Evolutionary conservation across 2,888 invertebrate genomes (phyloP).

Genomic region (Andrena praecox): DNA sequence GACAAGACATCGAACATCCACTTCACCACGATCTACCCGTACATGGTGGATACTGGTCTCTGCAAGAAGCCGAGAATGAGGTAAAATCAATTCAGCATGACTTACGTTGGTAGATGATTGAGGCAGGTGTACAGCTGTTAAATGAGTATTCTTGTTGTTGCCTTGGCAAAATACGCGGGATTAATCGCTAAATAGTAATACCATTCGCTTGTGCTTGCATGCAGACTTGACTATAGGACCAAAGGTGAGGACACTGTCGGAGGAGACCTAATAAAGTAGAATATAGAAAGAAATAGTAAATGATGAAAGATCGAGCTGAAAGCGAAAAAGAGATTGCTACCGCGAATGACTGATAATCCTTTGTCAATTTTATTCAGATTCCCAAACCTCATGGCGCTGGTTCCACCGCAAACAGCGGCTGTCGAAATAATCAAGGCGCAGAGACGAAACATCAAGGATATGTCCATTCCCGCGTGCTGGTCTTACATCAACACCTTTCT

Average conservation of each 20-base stretch:
- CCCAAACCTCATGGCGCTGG: conserved; percentile 88
- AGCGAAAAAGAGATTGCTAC: not conserved
- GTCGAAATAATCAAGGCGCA: conserved; percentile 89
- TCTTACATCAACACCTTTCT: conserved; percentile 86
- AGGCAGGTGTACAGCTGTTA: not conserved
- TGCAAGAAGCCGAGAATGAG: conserved; percentile 91
- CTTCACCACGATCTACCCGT: conserved; percentile 94
- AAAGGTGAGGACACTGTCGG: conserved; percentile 57
- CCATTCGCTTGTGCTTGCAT: conserved; percentile 47
- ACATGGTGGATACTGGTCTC: conserved; percentile 94
- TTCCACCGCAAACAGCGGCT: conserved; percentile 88
- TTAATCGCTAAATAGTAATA: not conserved
- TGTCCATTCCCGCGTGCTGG: conserved; percentile 88
- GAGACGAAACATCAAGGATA: conserved; percentile 87
- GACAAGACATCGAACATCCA: conserved; percentile 86
- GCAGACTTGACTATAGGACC: conserved; percentile 73
- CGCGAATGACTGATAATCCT: not conserved
- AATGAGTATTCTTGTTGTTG: not conserved
- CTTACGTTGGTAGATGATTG: not conserved
- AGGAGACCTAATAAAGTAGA: not conserved
- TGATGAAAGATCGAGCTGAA: not conserved
- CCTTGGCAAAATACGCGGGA: not conserved
- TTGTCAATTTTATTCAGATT: conserved; percentile 84
- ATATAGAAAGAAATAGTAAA: not conserved
- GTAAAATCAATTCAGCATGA: conserved; percentile 72